Conservation (phyloP, 2,888 invertebrate genomes). For the Omphaloscelis lunosa region DNA sequence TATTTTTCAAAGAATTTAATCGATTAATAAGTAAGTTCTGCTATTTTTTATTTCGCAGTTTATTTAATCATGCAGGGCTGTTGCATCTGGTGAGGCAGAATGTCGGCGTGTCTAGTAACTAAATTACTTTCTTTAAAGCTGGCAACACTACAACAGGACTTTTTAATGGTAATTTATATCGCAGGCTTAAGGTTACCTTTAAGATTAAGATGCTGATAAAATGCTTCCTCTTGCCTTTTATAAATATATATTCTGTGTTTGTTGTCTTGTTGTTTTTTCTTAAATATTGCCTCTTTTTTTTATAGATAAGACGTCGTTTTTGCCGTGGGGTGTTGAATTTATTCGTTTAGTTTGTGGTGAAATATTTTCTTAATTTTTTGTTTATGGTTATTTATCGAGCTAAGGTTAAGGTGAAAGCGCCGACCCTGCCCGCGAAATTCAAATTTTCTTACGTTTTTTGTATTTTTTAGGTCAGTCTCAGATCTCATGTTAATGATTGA, state of each 20-base stretch:
- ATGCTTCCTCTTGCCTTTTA: conserved; percentile 21
- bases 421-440: too few species aligned
- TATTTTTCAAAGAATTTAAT: conserved; percentile 1
- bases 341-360: not conserved
- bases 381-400: not conserved
- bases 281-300: not conserved
- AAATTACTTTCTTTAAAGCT: conserved; percentile 52
- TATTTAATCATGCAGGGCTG: conserved; percentile 1
- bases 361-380: not conserved
- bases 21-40: not conserved
- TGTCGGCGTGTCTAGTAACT: conserved; percentile 37
- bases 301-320: not conserved
- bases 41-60: not conserved
- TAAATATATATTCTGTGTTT: not conserved
- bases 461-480: too few species aligned
- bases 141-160: conserved; percentile 14
- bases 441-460: too few species aligned
- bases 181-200: conserved; percentile 36
- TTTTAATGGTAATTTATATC: conserved; percentile 42
- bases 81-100: conserved; percentile 41
- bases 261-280: not conserved
- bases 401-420: too few species aligned
- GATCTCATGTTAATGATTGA: too few species aligned
- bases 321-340: not conserved
- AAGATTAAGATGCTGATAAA: conserved; percentile 47